Evolutionary conservation across 1,140 invertebrate species (phyloP).

Genomic region (Helicoverpa armigera): DNA sequence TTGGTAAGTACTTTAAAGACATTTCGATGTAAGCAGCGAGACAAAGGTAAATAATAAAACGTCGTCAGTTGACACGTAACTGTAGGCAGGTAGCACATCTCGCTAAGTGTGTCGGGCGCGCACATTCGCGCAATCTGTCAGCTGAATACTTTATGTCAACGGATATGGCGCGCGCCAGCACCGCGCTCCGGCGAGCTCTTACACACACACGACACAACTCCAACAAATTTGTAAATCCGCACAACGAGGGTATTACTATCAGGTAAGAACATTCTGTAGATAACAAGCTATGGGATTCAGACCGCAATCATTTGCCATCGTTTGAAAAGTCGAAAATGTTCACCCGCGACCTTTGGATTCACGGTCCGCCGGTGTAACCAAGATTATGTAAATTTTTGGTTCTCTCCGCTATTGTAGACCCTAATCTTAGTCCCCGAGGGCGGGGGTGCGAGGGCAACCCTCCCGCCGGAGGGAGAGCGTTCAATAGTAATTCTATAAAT

Average conservation of each 20-base stretch:
- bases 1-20: neutral
- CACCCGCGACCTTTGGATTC: conserved; percentile 36
- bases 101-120: conserved; percentile 19
- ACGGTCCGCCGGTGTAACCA: conserved; percentile 42
- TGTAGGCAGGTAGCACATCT: conserved; percentile 16
- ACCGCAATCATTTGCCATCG: conserved; percentile 35
- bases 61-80: conserved; percentile 11
- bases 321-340: conserved; percentile 44
- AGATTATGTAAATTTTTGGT: conserved; percentile 52
- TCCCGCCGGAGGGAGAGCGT: conserved; percentile 26
- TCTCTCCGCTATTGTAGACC: conserved; percentile 46
- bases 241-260: conserved; percentile 31
- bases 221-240: conserved; percentile 17
- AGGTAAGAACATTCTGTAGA: conserved; percentile 20
- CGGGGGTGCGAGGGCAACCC: conserved; percentile 22
- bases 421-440: conserved; percentile 45
- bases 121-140: conserved; percentile 36
- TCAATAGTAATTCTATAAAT: conserved; percentile 51
- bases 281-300: conserved; percentile 39
- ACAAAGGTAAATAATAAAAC: conserved; percentile 26
- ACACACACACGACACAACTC: conserved; percentile 17
- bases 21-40: conserved; percentile 12
- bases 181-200: neutral
- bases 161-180: neutral
- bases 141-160: conserved; percentile 36